Percentiles rank a stretch among this genome's conserved stretches.
These are phyloP conservation scores for Sinelater perroti DNA, from an alignment of 2,888 invertebrate genomes.

Conservation along the genomic window DNA sequence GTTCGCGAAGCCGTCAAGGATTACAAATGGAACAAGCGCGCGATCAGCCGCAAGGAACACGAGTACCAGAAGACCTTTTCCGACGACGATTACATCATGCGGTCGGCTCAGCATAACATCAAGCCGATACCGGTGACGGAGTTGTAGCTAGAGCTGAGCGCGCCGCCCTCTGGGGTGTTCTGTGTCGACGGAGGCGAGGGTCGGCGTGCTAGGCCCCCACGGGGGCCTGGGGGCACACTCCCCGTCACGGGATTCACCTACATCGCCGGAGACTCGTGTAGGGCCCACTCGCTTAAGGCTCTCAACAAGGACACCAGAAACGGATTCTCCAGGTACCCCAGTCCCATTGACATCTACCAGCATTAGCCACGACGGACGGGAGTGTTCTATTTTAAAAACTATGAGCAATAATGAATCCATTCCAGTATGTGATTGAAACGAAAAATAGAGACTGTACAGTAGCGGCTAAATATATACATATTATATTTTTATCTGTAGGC, in stretches of 20 bases:
- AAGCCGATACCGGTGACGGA: slow-evolving; percentile 89
- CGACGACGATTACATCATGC: slow-evolving; percentile 84
- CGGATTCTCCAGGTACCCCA: slow-evolving; percentile 58
- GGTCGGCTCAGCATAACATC: slow-evolving; percentile 67
- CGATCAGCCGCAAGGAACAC: slow-evolving; percentile 79
- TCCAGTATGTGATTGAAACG: slow-evolving; percentile 60
- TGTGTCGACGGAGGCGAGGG: slow-evolving; percentile 67
- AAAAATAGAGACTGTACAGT: slow-evolving; percentile 58
- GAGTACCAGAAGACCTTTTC: slow-evolving; percentile 91
- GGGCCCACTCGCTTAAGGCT: slow-evolving; percentile 62
- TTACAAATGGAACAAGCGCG: slow-evolving; percentile 80
- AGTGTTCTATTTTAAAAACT: slow-evolving; percentile 41
- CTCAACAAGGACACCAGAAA: slow-evolving; percentile 54
- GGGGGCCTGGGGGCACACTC: slow-evolving; percentile 67
- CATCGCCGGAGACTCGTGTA: slow-evolving; percentile 73
- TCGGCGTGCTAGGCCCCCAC: slow-evolving; percentile 56
- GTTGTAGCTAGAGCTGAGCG: slow-evolving; percentile 96
- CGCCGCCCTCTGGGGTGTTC: slow-evolving; percentile 81
- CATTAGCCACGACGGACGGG: slow-evolving; percentile 49
- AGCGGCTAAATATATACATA: slow-evolving; percentile 54
- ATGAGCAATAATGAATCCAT: slow-evolving; percentile 59
- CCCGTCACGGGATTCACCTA: slow-evolving; percentile 81
- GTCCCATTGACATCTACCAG: slow-evolving; percentile 49
- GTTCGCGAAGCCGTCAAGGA: slow-evolving; percentile 85
- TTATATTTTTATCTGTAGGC: slow-evolving; percentile 48